These are phyloP conservation scores for Drosophila nigrodunni DNA, from an alignment of 1,140 invertebrate species.

Conservation along the genomic window DNA sequence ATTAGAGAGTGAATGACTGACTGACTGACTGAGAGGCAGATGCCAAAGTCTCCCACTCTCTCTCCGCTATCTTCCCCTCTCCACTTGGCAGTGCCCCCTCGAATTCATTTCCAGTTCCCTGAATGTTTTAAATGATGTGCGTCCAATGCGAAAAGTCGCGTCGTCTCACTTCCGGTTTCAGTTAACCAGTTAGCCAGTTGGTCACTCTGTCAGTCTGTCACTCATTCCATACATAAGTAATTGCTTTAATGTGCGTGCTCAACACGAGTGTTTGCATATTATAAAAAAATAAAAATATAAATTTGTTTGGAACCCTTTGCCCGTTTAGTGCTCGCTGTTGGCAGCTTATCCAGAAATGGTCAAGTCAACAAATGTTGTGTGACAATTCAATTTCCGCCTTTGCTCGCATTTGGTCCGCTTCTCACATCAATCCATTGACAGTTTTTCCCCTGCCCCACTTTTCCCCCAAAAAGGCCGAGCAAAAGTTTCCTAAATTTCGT, in stretches of 20 bases:
- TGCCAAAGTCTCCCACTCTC: background rate
- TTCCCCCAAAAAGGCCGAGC: background rate
- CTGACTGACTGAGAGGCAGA: background rate
- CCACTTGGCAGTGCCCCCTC: conserved; percentile 25
- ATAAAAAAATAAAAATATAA: conserved; percentile 47
- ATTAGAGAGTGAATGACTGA: conserved; percentile 48
- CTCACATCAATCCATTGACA: conserved; percentile 16
- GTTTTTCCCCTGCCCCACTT: background rate
- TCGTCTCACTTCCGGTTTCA: conserved; percentile 64
- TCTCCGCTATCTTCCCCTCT: background rate
- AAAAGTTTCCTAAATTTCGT: conserved; percentile 10
- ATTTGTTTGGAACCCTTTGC: conserved; percentile 28
- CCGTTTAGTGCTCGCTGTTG: background rate
- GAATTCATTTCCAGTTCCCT: conserved; percentile 48
- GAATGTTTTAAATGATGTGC: conserved; percentile 64
- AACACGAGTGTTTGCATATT: conserved; percentile 61
- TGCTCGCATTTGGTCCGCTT: conserved; percentile 26
- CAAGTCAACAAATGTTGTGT: conserved; percentile 13
- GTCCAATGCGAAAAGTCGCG: conserved; percentile 68
- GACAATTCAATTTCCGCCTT: conserved; percentile 53
- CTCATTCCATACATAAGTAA: conserved; percentile 54
- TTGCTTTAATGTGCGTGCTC: conserved; percentile 72
- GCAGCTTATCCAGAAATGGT: conserved; percentile 36
- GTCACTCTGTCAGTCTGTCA: conserved; percentile 51
- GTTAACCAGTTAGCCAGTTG: conserved; percentile 46